phyloP scores from a whole-genome alignment of 23 tunicate species.

The Corella eumyota region DNA sequence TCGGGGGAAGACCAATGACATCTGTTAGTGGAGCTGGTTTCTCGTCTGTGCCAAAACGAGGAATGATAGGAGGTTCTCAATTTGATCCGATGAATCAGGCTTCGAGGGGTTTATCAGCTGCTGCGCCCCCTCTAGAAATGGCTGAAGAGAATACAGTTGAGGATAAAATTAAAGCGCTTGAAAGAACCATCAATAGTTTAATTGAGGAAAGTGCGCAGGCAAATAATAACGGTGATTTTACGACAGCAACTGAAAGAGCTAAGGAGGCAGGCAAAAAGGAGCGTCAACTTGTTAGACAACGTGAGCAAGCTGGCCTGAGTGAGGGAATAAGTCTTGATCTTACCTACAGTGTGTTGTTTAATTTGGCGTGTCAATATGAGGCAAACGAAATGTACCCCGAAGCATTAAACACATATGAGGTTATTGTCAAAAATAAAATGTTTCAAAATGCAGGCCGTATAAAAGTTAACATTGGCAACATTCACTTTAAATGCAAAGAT shows the following conservation, averaged over 20 bases:
- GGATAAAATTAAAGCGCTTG: slow-evolving; percentile 80
- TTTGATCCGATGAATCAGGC: slow-evolving; percentile 86
- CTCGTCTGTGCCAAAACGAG: slow-evolving; percentile 35
- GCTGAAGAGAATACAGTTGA: slow-evolving; percentile 52
- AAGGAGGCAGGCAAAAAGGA: slow-evolving; percentile 93
- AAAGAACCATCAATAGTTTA: slow-evolving; percentile 40
- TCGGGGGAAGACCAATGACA: slow-evolving; percentile 79
- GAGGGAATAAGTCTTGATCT: slow-evolving; percentile 86
- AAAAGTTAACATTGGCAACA: slow-evolving; percentile 95
- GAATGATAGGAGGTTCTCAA: slow-evolving; percentile 25
- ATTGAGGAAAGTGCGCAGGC: slow-evolving; percentile 84
- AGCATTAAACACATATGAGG: slow-evolving; percentile 82
- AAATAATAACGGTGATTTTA: slow-evolving; percentile 39
- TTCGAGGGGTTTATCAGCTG: slow-evolving; percentile 21
- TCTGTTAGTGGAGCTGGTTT: slow-evolving; percentile 90
- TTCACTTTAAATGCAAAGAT: slow-evolving; percentile 74
- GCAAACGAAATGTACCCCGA: slow-evolving; percentile 93
- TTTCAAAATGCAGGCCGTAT: slow-evolving; percentile 90
- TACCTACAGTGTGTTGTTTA: slow-evolving; percentile 81
- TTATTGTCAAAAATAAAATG: slow-evolving; percentile 96
- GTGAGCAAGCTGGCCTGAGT: slow-evolving; percentile 88
- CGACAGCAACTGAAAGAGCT: slow-evolving; percentile 75
- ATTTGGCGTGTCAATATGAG: slow-evolving; percentile 92
- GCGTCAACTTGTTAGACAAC: slow-evolving; percentile 59
- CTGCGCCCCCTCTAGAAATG: slow-evolving; percentile 39